Evolutionary conservation across 2,888 invertebrate genomes (phyloP).

Genomic region (Acrocyrtus sp.): DNA sequence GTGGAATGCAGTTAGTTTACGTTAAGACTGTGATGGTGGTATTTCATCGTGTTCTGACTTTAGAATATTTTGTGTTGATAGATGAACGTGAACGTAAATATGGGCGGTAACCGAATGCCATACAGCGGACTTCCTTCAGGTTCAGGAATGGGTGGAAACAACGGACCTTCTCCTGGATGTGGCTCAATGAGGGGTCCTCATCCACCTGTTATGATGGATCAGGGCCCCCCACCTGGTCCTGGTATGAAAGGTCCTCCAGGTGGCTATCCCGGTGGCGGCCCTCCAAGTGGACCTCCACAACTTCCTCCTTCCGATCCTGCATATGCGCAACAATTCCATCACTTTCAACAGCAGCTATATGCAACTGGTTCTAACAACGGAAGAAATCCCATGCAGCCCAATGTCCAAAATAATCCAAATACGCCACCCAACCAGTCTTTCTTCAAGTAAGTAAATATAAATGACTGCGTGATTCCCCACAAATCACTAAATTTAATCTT

Average conservation of each 20-base stretch:
- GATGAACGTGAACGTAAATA: slow-evolving; percentile 64
- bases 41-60: neutral
- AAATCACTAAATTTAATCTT: neutral
- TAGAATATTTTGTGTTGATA: no score
- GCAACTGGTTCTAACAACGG: slow-evolving; percentile 77
- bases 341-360: slow-evolving; percentile 94
- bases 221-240: slow-evolving; percentile 70
- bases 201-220: slow-evolving; percentile 66
- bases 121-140: slow-evolving; percentile 57
- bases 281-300: slow-evolving; percentile 84
- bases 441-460: slow-evolving; percentile 59
- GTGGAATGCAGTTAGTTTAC: slow-evolving; percentile 11
- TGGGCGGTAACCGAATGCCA: slow-evolving; percentile 62
- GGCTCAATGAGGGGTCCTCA: slow-evolving; percentile 62
- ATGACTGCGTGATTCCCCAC: no score
- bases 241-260: slow-evolving; percentile 65
- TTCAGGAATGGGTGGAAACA: slow-evolving; percentile 63
- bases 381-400: slow-evolving; percentile 70
- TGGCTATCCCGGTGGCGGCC: slow-evolving; percentile 77
- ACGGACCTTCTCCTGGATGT: slow-evolving; percentile 64
- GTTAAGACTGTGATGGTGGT: neutral
- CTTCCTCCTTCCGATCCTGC: slow-evolving; percentile 89
- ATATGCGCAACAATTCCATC: slow-evolving; percentile 94
- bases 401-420: slow-evolving; percentile 63
- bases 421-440: slow-evolving; percentile 63